Evolutionary conservation across 2,888 invertebrate species (phyloP).

Genomic region (Myathropa florea): DNA sequence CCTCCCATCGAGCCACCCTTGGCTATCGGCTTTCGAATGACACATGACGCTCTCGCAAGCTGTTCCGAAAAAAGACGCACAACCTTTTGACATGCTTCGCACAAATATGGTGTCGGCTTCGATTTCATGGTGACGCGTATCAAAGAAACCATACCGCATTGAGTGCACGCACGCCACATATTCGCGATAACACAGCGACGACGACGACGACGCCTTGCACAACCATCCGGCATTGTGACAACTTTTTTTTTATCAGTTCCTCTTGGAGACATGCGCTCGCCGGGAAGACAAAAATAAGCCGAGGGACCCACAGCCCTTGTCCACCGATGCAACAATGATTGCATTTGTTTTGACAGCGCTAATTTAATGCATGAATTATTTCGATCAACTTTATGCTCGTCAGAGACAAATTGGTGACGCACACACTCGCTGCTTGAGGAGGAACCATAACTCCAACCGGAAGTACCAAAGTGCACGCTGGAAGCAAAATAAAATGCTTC

Average conservation of each 20-base stretch:
- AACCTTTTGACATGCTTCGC: constrained; percentile 28
- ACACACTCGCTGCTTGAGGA: constrained; percentile 23
- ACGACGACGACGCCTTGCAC: constrained; percentile 41
- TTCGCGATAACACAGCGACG: constrained; percentile 34
- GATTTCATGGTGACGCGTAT: constrained; percentile 54
- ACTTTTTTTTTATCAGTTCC: constrained; percentile 54
- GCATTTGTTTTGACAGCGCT: constrained; percentile 70
- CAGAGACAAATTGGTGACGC: constrained; percentile 59
- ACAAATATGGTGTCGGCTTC: constrained; percentile 44
- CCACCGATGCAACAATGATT: constrained; percentile 47
- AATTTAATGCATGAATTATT: constrained; percentile 70
- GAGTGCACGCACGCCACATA: constrained; percentile 22
- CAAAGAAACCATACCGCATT: constrained; percentile 48
- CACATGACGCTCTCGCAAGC: constrained; percentile 39
- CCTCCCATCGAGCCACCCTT: background rate
- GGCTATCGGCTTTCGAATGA: constrained; percentile 17
- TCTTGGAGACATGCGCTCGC: background rate
- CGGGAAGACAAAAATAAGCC: background rate
- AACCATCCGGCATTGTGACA: constrained; percentile 60
- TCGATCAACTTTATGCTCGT: constrained; percentile 52
- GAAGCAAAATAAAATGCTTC: constrained; percentile 3
- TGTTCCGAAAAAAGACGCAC: background rate
- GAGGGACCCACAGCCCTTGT: background rate
- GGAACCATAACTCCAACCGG: constrained; percentile 45
- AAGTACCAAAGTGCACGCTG: constrained; percentile 55